phyloP scores from a whole-genome alignment of 2,113 vertebrate species.

The Bolborhynchus lineola region DNA sequence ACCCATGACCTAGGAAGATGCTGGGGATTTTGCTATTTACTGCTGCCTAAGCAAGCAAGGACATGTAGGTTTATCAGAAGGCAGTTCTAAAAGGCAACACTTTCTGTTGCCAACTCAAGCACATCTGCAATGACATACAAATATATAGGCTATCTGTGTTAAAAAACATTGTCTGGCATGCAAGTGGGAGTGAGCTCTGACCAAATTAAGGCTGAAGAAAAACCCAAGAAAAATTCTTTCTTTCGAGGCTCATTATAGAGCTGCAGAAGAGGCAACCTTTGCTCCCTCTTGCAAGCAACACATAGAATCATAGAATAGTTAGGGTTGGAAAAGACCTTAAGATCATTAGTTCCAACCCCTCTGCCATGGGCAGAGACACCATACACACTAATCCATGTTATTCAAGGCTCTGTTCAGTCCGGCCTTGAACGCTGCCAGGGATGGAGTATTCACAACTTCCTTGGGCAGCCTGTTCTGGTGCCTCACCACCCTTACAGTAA shows the following conservation, averaged over 20 bases:
- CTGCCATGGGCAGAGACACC: not conserved
- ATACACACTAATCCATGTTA: too few relatives aligned
- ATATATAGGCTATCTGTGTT: fast-evolving
- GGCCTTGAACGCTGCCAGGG: too few relatives aligned
- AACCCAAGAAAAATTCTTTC: not conserved
- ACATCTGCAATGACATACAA: not conserved
- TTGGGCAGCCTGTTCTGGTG: too few relatives aligned
- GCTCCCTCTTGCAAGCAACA: not conserved
- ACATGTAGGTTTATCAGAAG: not conserved
- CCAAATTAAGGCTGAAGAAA: not conserved
- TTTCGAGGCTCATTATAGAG: not conserved
- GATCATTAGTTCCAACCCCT: not conserved
- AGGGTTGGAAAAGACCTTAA: not conserved
- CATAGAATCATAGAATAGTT: not conserved
- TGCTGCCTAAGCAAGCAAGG: not conserved
- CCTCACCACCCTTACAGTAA: too few relatives aligned
- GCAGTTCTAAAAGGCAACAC: not conserved
- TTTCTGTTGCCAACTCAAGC: not conserved
- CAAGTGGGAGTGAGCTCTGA: not conserved
- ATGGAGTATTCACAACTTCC: too few relatives aligned
- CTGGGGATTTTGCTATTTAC: not conserved
- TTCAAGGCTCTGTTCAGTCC: too few relatives aligned
- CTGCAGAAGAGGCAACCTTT: not conserved
- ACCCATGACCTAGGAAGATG: not conserved
- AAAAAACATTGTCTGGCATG: not conserved